Evolutionary conservation across 2,113 vertebrate genomes (phyloP), one percentile per base, ranked within the genome.

Genomic region (Cryptomyrus ogoouensis): DNA sequence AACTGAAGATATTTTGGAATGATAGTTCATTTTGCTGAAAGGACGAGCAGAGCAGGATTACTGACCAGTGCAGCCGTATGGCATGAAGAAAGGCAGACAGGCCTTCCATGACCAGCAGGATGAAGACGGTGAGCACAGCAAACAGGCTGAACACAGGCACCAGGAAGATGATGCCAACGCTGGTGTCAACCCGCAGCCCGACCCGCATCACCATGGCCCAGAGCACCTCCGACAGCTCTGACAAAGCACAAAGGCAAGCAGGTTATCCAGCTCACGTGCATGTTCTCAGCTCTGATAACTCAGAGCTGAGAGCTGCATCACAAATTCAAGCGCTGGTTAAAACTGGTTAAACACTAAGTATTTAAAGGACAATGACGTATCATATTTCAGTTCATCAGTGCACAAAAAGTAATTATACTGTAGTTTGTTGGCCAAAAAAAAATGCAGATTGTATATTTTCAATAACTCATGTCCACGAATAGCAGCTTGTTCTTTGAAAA

Each of bases 41-140:
- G 35, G 52, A 6, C 1, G 53, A 44, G 9, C 19, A 24, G 13
- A 17, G 24, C n/a, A 27, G 62, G 27, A 70, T 4, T 70, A 94
- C 95, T 91, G 92, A 99, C 98, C 98, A 99, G 92, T 99, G 98
- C 91, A 99, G 96, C 58, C 98, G 96, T 90, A 99, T 95, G 4
- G 98, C 98, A 3, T 99, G 98, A 49, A 99, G 97, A 92, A 99
- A 99, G 2, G 98, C 98, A 88, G 98, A 99, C n/a, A 99, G 96
- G 1, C 98, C 98, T 93, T 99, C 98, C 98, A 99, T 99, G 89
- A 99, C 89, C 91, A 99, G 92, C 35, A 99, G 97, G 95, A 99
- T 99, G 92, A 95, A 96, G 90, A 99, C 93, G 0, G 98, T 99
- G 84, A 99, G 92, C 47, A 97, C 94, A 1, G 96, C 96, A 92